Evolutionary conservation across 2,888 invertebrate genomes (phyloP), one percentile per base, ranked within the genome.

Genomic region (Napeogenes sylphis): DNA sequence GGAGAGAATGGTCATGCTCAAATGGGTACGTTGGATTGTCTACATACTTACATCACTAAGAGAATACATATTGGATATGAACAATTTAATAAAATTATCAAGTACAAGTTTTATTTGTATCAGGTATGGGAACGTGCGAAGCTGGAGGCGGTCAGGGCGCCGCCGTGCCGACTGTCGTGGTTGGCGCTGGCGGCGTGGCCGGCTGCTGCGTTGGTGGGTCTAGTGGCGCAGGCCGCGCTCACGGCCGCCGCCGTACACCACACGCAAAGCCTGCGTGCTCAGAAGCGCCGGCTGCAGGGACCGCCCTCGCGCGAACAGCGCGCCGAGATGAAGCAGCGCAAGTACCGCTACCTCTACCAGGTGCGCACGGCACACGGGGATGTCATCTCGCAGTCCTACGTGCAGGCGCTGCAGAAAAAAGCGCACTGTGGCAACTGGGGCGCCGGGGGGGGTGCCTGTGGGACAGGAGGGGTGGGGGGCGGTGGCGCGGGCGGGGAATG

Each of bases 301-400:
- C 91, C 92, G 6, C 85, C 95, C 68, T 95, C 94, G 0, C 92
- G 95, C 63, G 94, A 95, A 76, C 94, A 95, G 64, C 91, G 94
- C 60, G 95, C 95, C 67, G 95, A 95, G 83, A 93, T 95, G 83
- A 92, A 95, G 61, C 96, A 96, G 82, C 94, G 95, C 80, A 95
- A 95, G 82, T 97, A 96, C 82, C 91, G 97, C 70, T 97, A 97
- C 80, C 88, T 97, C 69, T 97, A 97, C 89, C 97, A 97, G 90
- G 95, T 97, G 63, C 93, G 97, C 72, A 95, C 97, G 8, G 95
- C 96, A 38, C 96, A 97, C 74, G 97, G 97, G 13, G 97, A 97
- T 85, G 96, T 97, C 69, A 96, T 97, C 72, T 95, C 96, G 71
- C 96, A 95, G 95, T 95, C 94, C 75, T 95, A 95, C 83, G 95